These are phyloP conservation scores for Idris sp. DNA, from an alignment of 1,140 invertebrate species.

Conservation along the genomic window DNA sequence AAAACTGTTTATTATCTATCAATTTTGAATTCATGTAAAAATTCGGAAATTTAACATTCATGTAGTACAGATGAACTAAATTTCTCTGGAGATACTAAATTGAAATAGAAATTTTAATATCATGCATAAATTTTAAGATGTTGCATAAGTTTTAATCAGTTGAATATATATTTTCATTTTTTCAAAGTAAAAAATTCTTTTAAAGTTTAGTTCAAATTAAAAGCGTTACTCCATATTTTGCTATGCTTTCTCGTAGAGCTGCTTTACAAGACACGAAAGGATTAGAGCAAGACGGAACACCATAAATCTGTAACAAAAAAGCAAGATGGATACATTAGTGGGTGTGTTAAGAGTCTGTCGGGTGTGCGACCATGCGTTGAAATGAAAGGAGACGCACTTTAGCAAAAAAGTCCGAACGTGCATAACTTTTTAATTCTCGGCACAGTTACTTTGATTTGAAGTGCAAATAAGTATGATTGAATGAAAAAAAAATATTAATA, in stretches of 20 bases:
- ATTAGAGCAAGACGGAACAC: constrained; percentile 33
- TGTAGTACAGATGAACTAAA: too few relatives aligned
- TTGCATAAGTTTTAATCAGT: too few relatives aligned
- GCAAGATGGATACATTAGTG: constrained; percentile 41
- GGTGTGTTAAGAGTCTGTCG: constrained; percentile 60
- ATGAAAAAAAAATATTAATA: neutral
- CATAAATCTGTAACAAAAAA: constrained; percentile 7
- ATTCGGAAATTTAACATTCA: too few relatives aligned
- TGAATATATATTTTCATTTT: too few relatives aligned
- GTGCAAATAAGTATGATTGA: constrained; percentile 11
- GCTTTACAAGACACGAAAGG: constrained; percentile 35
- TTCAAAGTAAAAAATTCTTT: too few relatives aligned
- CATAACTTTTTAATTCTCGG: constrained; percentile 35
- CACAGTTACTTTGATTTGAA: constrained; percentile 28
- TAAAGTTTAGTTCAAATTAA: too few relatives aligned
- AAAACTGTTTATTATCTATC: too few relatives aligned
- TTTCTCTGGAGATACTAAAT: too few relatives aligned
- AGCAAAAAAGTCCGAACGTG: constrained; percentile 33
- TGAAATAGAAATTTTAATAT: too few relatives aligned
- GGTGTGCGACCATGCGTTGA: constrained; percentile 76
- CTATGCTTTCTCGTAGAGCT: constrained; percentile 16
- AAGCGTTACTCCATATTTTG: too few relatives aligned
- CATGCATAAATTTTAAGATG: too few relatives aligned
- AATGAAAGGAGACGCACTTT: constrained; percentile 76
- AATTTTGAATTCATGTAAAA: too few relatives aligned